phyloP scores from a whole-genome alignment of 2,113 vertebrate genomes.

The Gasterosteus aculeatus region DNA sequence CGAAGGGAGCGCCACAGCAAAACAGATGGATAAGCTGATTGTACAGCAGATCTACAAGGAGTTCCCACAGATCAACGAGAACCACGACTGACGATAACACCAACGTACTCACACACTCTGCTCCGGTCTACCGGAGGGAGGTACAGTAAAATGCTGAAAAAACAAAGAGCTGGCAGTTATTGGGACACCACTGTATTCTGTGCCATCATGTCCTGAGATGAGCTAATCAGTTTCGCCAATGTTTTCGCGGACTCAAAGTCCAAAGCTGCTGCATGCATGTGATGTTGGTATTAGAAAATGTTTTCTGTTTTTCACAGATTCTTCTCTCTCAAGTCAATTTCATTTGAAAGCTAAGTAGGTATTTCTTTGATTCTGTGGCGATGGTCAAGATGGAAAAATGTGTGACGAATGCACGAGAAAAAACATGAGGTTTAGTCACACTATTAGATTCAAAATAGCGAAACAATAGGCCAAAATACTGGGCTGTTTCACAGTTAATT shows the following conservation, averaged over 20 bases:
- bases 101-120: constrained; percentile 47
- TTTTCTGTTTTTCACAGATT: constrained; percentile 3
- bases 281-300: constrained; percentile 2
- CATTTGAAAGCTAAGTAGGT: constrained; percentile 4
- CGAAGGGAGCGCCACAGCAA: constrained; percentile 83
- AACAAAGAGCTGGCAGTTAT: constrained; percentile 10
- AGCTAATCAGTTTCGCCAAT: constrained; percentile 20
- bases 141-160: constrained; percentile 23
- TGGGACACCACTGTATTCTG: constrained; percentile 10
- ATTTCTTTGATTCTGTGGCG: neutral
- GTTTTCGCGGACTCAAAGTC: constrained; percentile 23
- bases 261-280: constrained; percentile 24
- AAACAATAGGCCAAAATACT: constrained; percentile 29
- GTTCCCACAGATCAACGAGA: constrained; percentile 86
- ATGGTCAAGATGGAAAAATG: constrained; percentile 19
- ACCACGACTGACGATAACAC: constrained; percentile 54
- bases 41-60: constrained; percentile 93
- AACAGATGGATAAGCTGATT: constrained; percentile 97
- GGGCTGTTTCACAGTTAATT: constrained; percentile 26
- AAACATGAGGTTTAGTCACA: constrained; percentile 20
- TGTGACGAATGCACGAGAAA: constrained; percentile 19
- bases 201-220: constrained; percentile 27
- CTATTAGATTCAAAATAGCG: constrained; percentile 19
- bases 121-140: constrained; percentile 48
- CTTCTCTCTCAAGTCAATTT: neutral